Conservation (phyloP, 2,888 invertebrate species). For the Euproctis similis region DNA sequence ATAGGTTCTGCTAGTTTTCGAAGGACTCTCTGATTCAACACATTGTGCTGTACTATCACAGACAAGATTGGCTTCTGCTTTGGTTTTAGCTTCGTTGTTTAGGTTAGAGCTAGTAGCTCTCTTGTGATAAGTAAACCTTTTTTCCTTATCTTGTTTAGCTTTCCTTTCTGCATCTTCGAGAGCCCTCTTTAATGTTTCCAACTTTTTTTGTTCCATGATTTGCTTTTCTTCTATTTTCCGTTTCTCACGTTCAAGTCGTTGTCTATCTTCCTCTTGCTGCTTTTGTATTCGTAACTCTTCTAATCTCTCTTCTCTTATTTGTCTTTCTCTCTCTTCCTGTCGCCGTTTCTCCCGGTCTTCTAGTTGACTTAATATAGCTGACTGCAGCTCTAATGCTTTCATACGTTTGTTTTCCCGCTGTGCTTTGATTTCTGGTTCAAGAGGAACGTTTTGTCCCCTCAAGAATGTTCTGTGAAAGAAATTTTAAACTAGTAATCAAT, state of each 20-base stretch:
- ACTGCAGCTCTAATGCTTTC: constrained; percentile 90
- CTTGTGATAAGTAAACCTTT: constrained; percentile 53
- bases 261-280: constrained; percentile 82
- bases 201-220: constrained; percentile 81
- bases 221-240: constrained; percentile 79
- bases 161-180: constrained; percentile 85
- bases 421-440: constrained; percentile 86
- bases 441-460: constrained; percentile 89
- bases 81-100: constrained; percentile 31
- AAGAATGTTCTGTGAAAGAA: constrained; percentile 76
- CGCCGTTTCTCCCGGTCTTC: constrained; percentile 86
- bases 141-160: constrained; percentile 81
- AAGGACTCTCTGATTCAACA: constrained; percentile 44
- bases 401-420: constrained; percentile 88
- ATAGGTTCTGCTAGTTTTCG: constrained; percentile 60
- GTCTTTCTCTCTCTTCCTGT: constrained; percentile 84
- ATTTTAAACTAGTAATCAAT: not conserved
- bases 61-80: constrained; percentile 28
- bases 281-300: constrained; percentile 86
- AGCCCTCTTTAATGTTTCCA: constrained; percentile 84
- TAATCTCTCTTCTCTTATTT: constrained; percentile 84
- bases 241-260: constrained; percentile 83
- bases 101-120: constrained; percentile 32
- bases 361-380: constrained; percentile 88
- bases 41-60: constrained; percentile 25